Evolutionary conservation across 2,797 vertebrate species (phyloP).

Genomic region (Sebastes variabilis): DNA sequence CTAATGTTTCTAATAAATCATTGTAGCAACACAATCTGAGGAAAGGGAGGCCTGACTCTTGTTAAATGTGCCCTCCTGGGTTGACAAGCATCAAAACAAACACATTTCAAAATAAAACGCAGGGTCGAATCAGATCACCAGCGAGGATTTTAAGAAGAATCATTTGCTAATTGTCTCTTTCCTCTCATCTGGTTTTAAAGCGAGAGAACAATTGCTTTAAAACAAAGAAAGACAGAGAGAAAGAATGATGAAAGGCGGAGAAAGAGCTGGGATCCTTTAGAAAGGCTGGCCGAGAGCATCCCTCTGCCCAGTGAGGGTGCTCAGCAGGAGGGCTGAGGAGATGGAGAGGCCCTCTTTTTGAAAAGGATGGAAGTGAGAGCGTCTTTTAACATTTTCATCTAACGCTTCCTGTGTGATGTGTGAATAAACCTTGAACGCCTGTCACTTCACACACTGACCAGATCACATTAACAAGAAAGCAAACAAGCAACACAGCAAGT

Average conservation of each 20-base stretch:
- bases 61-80: not conserved
- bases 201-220: not conserved
- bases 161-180: slow-evolving; percentile 23
- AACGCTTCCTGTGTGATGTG: slow-evolving; percentile 25
- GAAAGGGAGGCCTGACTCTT: not conserved
- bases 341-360: slow-evolving; percentile 32
- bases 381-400: slow-evolving; percentile 39
- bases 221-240: not conserved
- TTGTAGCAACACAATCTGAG: slow-evolving; percentile 4
- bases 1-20: not conserved
- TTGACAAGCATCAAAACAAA: slow-evolving; percentile 17
- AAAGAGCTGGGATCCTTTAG: not conserved
- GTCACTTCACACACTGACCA: slow-evolving; percentile 33
- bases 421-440: slow-evolving; percentile 27
- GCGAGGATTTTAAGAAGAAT: not conserved
- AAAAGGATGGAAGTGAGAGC: slow-evolving; percentile 8
- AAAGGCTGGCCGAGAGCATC: slow-evolving; percentile 22
- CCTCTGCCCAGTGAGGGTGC: slow-evolving; percentile 31
- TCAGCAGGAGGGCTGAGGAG: slow-evolving; percentile 37
- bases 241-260: slow-evolving; percentile 30
- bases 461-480: slow-evolving; percentile 24
- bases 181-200: slow-evolving; percentile 7
- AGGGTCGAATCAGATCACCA: not conserved
- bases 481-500: slow-evolving; percentile 2
- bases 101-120: not conserved